A percentile compares a stretch with the other conserved stretches of the same genome.
Conservation (phyloP, 1,140 invertebrate species). For the Trichonephila inaurata region DNA sequence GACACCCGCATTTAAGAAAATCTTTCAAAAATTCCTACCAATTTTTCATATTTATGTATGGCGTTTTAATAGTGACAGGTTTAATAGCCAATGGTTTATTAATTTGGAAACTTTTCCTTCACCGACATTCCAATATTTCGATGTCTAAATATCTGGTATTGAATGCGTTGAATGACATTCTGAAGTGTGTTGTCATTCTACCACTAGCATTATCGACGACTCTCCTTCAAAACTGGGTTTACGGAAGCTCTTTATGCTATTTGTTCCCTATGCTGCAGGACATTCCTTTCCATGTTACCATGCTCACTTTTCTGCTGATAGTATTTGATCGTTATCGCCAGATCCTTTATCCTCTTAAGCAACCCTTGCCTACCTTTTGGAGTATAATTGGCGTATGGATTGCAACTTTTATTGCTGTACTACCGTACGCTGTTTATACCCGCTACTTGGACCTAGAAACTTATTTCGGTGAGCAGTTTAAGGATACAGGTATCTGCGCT, state of each 20-base stretch:
- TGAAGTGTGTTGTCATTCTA: slow-evolving; percentile 86
- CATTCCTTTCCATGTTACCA: slow-evolving; percentile 86
- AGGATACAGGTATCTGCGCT: slow-evolving; percentile 80
- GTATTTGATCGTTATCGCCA: slow-evolving; percentile 86
- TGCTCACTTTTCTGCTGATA: slow-evolving; percentile 87
- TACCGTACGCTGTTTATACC: slow-evolving; percentile 88
- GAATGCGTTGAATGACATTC: slow-evolving; percentile 85
- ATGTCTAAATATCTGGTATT: slow-evolving; percentile 87
- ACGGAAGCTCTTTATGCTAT: slow-evolving; percentile 88
- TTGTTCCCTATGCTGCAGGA: slow-evolving; percentile 89
- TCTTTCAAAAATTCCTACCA: slow-evolving; percentile 83
- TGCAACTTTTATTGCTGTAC: slow-evolving; percentile 85
- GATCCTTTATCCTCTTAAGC: slow-evolving; percentile 85
- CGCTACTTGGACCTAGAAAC: slow-evolving; percentile 86
- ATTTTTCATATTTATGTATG: slow-evolving; percentile 85
- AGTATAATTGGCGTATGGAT: slow-evolving; percentile 87
- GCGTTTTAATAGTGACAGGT: slow-evolving; percentile 83
- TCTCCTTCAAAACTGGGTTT: slow-evolving; percentile 88
- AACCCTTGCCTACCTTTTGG: slow-evolving; percentile 85
- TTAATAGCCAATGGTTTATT: slow-evolving; percentile 84
- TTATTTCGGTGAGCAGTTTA: slow-evolving; percentile 79
- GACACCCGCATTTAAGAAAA: slow-evolving; percentile 79
- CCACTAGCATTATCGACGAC: slow-evolving; percentile 86
- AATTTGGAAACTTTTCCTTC: slow-evolving; percentile 84
- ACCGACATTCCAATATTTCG: slow-evolving; percentile 85